A percentile compares a stretch with the other conserved stretches of the same genome.
phyloP scores from a whole-genome alignment of 2,797 vertebrate species.

The Ambastaia sidthimunki region DNA sequence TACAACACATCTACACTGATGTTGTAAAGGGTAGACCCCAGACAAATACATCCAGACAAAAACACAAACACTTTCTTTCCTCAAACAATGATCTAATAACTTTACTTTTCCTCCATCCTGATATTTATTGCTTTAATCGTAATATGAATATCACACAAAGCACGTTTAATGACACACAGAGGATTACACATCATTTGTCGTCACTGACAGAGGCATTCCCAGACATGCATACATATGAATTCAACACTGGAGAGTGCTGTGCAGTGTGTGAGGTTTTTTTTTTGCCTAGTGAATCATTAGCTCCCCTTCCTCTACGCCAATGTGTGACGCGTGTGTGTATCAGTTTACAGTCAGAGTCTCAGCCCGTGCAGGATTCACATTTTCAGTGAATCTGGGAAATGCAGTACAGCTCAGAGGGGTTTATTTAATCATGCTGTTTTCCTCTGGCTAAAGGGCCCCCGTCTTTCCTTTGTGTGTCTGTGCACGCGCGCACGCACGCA shows the following conservation, averaged over 20 bases:
- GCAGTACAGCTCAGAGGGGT: background rate
- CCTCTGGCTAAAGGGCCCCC: background rate
- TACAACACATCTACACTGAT: background rate
- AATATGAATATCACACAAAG: background rate
- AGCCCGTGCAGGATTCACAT: background rate
- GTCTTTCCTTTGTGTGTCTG: background rate
- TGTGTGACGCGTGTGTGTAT: slow-evolving; percentile 40
- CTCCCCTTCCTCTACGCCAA: slow-evolving; percentile 31
- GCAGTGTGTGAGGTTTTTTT: background rate
- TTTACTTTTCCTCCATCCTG: background rate
- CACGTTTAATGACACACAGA: background rate
- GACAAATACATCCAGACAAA: background rate
- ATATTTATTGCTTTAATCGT: background rate
- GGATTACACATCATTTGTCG: slow-evolving; percentile 15
- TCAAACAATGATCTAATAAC: background rate
- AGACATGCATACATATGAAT: slow-evolving; percentile 24
- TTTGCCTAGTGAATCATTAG: slow-evolving; percentile 45
- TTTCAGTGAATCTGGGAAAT: slow-evolving; percentile 15
- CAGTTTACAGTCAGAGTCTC: slow-evolving; percentile 11
- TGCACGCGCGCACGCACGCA: slow-evolving; percentile 1
- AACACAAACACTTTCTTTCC: slow-evolving; percentile 4
- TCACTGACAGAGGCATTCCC: slow-evolving; percentile 17
- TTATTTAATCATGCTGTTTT: slow-evolving; percentile 12
- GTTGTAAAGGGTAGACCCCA: background rate
- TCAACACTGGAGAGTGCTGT: background rate